phyloP scores from a whole-genome alignment of 2,797 vertebrate species.

The Danio albolineatus region DNA sequence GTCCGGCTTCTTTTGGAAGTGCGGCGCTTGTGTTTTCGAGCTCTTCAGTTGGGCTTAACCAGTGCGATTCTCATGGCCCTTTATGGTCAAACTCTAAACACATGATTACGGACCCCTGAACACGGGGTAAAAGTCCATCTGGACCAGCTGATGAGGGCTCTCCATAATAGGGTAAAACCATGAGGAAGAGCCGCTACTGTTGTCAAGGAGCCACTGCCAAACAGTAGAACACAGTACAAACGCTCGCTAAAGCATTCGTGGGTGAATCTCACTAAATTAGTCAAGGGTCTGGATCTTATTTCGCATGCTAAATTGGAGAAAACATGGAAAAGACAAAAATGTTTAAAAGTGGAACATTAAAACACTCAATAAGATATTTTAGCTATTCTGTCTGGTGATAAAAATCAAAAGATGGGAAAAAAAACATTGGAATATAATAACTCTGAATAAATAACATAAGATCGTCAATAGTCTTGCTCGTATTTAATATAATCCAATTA shows the following conservation, averaged over 20 bases:
- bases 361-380: no score
- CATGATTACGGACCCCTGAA: slow-evolving; percentile 22
- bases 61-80: slow-evolving; percentile 56
- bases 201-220: neutral
- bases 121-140: slow-evolving; percentile 22
- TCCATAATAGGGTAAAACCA: slow-evolving; percentile 32
- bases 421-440: no score
- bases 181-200: neutral
- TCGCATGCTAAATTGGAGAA: no score
- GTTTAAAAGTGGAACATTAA: no score
- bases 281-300: neutral
- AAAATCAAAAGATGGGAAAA: no score
- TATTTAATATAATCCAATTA: no score
- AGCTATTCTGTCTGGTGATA: no score
- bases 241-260: neutral
- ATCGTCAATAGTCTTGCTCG: no score
- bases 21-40: slow-evolving; percentile 25
- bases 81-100: slow-evolving; percentile 56
- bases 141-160: slow-evolving; percentile 1
- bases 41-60: slow-evolving; percentile 36
- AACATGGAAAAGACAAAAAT: no score
- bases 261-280: neutral
- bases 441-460: no score
- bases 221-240: neutral
- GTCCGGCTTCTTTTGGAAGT: slow-evolving; percentile 47